Percentiles rank a stretch among this genome's conserved stretches.
Evolutionary conservation across 1,140 invertebrate genomes (phyloP).

Genomic region (Aculops lycopersici): DNA sequence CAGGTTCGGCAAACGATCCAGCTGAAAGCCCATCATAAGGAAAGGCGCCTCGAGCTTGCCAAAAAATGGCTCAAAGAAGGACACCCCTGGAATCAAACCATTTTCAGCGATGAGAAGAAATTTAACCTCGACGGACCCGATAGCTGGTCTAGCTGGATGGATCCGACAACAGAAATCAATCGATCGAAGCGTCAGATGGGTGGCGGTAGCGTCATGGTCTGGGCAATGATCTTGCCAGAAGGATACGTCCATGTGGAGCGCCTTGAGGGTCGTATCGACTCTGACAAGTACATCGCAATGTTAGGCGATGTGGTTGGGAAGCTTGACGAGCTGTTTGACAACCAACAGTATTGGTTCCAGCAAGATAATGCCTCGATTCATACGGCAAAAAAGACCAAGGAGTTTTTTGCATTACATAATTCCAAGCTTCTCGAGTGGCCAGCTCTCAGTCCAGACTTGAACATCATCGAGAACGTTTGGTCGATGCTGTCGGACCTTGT

Average conservation of each 20-base stretch:
- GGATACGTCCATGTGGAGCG: neutral
- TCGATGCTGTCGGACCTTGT: conserved; percentile 1
- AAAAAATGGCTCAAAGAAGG: neutral
- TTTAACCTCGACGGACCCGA: conserved; percentile 11
- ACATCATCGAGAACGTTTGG: conserved; percentile 7
- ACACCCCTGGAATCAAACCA: neutral
- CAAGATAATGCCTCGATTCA: conserved; percentile 4
- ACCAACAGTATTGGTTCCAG: neutral
- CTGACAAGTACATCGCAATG: conserved; percentile 1
- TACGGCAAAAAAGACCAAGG: neutral
- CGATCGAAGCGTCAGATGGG: conserved; percentile 3
- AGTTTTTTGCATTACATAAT: neutral
- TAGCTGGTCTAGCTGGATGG: conserved; percentile 1
- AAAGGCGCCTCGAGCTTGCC: neutral
- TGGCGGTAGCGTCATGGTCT: conserved; percentile 6
- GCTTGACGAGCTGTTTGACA: neutral
- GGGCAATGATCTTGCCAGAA: conserved; percentile 1
- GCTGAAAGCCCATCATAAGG: neutral
- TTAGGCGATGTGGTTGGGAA: neutral
- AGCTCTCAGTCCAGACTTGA: neutral
- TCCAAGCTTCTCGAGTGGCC: conserved; percentile 1
- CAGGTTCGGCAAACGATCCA: neutral
- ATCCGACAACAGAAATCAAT: neutral
- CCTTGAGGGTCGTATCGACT: conserved; percentile 2
- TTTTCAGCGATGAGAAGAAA: conserved; percentile 9